These are phyloP conservation scores for Leptatherina wallacei DNA, from an alignment of 2,797 vertebrate genomes.

Conservation along the genomic window DNA sequence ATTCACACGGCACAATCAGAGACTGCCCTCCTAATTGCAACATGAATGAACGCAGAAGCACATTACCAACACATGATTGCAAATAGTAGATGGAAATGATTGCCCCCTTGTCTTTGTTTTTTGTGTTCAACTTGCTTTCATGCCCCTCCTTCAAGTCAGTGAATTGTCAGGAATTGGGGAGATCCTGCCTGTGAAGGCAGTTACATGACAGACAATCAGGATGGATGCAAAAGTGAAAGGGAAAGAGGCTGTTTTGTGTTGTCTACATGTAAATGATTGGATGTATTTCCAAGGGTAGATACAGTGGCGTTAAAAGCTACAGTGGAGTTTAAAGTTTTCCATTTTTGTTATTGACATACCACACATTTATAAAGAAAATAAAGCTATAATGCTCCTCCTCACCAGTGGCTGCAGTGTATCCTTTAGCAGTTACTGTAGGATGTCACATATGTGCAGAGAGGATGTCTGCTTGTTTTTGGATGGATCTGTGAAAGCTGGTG, in stretches of 20 bases:
- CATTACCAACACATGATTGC: constrained; percentile 71
- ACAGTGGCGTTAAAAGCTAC: constrained; percentile 5
- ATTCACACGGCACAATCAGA: constrained; percentile 53
- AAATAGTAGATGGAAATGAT: constrained; percentile 65
- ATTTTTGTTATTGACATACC: constrained; percentile 9
- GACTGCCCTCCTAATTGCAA: constrained; percentile 65
- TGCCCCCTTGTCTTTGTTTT: constrained; percentile 62
- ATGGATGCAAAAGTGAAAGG: constrained; percentile 31
- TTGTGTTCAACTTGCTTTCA: constrained; percentile 38
- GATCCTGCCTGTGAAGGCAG: constrained; percentile 48
- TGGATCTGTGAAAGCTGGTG: constrained; percentile 61
- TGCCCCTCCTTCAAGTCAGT: constrained; percentile 29
- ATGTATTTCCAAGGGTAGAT: background rate
- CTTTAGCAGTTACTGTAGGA: constrained; percentile 73
- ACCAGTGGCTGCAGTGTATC: constrained; percentile 58
- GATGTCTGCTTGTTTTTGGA: constrained; percentile 58
- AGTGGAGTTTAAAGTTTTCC: background rate
- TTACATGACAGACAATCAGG: constrained; percentile 34
- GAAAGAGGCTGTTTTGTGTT: constrained; percentile 27
- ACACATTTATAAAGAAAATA: background rate
- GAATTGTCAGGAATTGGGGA: constrained; percentile 49
- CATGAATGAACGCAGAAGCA: constrained; percentile 59
- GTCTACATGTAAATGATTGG: background rate
- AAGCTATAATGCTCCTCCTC: background rate
- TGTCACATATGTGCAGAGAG: constrained; percentile 77